phyloP scores from a whole-genome alignment of 2,113 vertebrate genomes.

The Kryptolebias marmoratus region DNA sequence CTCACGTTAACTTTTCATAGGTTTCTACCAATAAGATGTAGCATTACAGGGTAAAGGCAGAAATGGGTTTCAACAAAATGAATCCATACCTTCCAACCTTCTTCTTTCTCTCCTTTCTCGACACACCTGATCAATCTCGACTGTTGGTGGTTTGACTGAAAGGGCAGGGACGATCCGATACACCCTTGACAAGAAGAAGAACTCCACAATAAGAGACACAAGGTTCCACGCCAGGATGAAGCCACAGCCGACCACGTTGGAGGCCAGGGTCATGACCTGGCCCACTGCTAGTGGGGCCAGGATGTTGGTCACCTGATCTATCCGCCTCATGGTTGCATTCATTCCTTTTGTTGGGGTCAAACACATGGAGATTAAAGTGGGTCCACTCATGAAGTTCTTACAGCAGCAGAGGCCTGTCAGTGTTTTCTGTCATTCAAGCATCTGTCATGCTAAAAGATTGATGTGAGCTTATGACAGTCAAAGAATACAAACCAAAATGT shows the following conservation, averaged over 20 bases:
- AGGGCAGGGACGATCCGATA: conserved; percentile 81
- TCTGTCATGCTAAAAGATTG: background rate
- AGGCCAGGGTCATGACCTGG: conserved; percentile 82
- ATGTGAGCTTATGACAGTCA: background rate
- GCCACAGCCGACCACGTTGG: conserved; percentile 81
- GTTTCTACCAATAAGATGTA: background rate
- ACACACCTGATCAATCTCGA: conserved; percentile 56
- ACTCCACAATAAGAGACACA: conserved; percentile 80
- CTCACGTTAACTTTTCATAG: background rate
- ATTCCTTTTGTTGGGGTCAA: conserved; percentile 73
- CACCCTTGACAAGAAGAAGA: conserved; percentile 84
- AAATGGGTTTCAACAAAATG: background rate
- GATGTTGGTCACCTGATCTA: conserved; percentile 83
- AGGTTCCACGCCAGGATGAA: conserved; percentile 87
- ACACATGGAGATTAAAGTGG: conserved; percentile 48
- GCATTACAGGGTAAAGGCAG: background rate
- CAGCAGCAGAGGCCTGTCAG: background rate
- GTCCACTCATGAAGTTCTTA: conserved; percentile 3
- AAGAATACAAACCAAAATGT: conserved; percentile 3
- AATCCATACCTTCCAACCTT: conserved; percentile 65
- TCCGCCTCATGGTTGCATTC: conserved; percentile 79
- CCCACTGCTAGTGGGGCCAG: conserved; percentile 82
- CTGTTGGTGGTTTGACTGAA: conserved; percentile 74
- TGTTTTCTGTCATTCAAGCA: background rate
- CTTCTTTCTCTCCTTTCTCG: conserved; percentile 70